A percentile compares a stretch with the other conserved stretches of the same genome.
phyloP scores from a whole-genome alignment of 1,140 invertebrate species.

The Heterodera schachtii region DNA sequence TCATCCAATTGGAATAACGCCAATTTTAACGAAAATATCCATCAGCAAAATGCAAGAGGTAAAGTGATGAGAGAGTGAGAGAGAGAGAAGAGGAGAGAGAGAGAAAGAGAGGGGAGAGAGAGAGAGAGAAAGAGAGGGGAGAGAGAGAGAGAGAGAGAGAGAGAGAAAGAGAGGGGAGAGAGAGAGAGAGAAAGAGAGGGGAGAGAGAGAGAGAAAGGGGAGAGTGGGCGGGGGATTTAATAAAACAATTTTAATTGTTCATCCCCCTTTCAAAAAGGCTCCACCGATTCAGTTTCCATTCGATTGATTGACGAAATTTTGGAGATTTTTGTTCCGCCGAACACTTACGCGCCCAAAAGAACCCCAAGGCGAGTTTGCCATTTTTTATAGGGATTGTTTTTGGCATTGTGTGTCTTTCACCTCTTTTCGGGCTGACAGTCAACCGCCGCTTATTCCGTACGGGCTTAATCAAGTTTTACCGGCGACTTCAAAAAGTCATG shows the following conservation, averaged over 20 bases:
- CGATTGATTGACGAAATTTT: slow-evolving; percentile 27
- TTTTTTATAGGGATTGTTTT: background rate
- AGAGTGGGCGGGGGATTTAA: background rate
- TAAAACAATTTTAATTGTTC: background rate
- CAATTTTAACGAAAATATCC: background rate
- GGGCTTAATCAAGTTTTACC: slow-evolving; percentile 6
- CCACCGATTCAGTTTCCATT: slow-evolving; percentile 9
- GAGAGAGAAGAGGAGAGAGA: too few relatives aligned
- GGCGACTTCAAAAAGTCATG: background rate
- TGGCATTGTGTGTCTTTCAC: background rate
- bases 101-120: too few relatives aligned
- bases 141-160: background rate
- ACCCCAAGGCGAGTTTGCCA: background rate
- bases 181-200: too few relatives aligned
- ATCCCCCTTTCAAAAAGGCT: background rate
- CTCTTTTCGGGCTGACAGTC: background rate
- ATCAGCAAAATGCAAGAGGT: background rate
- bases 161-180: background rate
- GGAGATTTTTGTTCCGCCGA: slow-evolving; percentile 22
- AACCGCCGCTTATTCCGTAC: background rate
- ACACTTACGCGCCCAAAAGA: background rate
- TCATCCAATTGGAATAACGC: background rate
- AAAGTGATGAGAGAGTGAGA: background rate
- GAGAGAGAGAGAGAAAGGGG: too few relatives aligned
- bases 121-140: too few relatives aligned